Percentiles rank a stretch among this genome's conserved stretches.
These are phyloP conservation scores for Apamea anceps DNA, from an alignment of 2,888 invertebrate genomes.

Conservation along the genomic window DNA sequence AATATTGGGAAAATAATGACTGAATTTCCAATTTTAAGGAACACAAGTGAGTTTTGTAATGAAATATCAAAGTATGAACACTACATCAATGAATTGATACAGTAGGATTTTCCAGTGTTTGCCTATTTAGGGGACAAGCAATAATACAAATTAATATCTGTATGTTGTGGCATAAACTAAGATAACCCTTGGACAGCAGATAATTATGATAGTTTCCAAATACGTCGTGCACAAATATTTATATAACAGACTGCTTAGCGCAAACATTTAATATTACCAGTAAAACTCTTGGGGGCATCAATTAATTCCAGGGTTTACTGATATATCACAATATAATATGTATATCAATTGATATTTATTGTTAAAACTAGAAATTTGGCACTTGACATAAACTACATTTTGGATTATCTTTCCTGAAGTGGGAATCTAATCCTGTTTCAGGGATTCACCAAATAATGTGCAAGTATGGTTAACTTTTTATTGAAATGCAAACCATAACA, in stretches of 20 bases:
- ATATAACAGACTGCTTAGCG: neutral
- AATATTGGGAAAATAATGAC: neutral
- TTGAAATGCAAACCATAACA: neutral
- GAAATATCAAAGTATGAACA: neutral
- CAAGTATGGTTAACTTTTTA: neutral
- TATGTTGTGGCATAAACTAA: slow-evolving; percentile 7
- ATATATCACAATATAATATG: neutral
- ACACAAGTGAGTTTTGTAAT: neutral
- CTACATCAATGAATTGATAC: neutral
- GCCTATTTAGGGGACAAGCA: neutral
- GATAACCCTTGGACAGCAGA: slow-evolving; percentile 22
- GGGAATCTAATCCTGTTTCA: neutral
- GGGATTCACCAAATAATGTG: neutral
- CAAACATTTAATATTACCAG: neutral
- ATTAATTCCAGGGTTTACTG: neutral
- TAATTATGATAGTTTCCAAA: slow-evolving; percentile 2
- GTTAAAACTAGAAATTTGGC: neutral
- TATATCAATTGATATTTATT: neutral
- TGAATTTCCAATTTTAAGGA: neutral
- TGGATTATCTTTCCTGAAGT: neutral
- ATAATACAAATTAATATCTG: slow-evolving; percentile 1
- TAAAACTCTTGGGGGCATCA: neutral
- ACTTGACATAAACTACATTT: neutral
- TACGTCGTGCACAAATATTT: slow-evolving; percentile 1
- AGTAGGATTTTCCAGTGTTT: neutral